Base-by-base conservation (phyloP, 2,888 invertebrate genomes). In the Cylindroiulus punctatus region DNA sequence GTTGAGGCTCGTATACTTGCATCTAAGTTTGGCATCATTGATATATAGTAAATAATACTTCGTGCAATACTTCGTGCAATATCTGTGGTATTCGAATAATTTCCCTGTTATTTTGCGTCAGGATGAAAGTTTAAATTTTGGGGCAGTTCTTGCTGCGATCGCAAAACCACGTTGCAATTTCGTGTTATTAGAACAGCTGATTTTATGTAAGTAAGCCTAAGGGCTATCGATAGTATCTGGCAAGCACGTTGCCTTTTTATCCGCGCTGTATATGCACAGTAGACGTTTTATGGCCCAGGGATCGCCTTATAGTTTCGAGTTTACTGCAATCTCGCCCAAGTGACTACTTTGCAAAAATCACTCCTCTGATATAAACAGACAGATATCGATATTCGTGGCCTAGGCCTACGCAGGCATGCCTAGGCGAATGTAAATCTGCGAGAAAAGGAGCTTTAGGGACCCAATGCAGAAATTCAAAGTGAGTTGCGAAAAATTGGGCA, bases 401-500 rank as follows among this genome's bases (percentile, higher is more conserved):
- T 30, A 76, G n/a, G n/a, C n/a, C n/a, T n/a, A n/a, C n/a, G 26
- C 12, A 40, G 5, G 30, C 17, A 14, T 76, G 76, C 76, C 76
- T 76, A 76, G 76, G 30, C 76, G 76, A 30, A 76, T 76, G 76
- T 14, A 76, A 76, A 76, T 76, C 76, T 76, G 76, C 76, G 14
- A 30, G 76, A 76, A 26, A 17, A 30, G 76, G 17, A 76, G 76
- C 76, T 76, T 76, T 26, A 76, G 76, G 76, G 76, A 76, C 76
- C 30, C 30, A 76, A 30, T 17, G 76, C 10, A 32, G 30, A 76
- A 76, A 76, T 76, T 30, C 30, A 32, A 30, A 76, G 76, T 30
- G 76, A 76, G 76, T 76, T 76, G 76, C 76, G 76, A 76, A 76
- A 76, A 76, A 76, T 76, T 76, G 76, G 76, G 76, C 76, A 76